These are phyloP conservation scores for Corythornis cristatus DNA, from an alignment of 2,113 vertebrate species.

Conservation along the genomic window DNA sequence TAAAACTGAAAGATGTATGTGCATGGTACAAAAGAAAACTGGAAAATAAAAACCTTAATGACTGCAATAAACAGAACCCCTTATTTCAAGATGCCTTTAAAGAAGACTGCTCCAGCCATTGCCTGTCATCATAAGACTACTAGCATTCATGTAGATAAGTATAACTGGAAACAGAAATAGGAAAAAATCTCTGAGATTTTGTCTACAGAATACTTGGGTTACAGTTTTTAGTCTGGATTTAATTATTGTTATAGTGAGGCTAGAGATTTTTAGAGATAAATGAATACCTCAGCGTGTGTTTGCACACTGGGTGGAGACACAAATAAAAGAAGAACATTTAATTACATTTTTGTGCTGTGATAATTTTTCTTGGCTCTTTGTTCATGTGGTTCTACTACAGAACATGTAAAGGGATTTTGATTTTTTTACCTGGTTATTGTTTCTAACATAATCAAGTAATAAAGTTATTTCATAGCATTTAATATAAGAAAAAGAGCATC, in stretches of 20 bases:
- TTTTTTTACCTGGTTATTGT: not conserved
- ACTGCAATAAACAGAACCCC: not conserved
- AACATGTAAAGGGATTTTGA: constrained; percentile 34
- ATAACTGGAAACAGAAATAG: constrained; percentile 67
- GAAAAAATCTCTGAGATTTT: constrained; percentile 7
- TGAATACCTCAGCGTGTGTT: constrained; percentile 53
- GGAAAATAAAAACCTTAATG: constrained; percentile 57
- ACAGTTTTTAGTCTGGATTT: constrained; percentile 67
- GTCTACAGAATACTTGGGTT: constrained; percentile 48
- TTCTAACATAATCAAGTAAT: not conserved
- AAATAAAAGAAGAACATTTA: constrained; percentile 74
- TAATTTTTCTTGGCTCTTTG: constrained; percentile 57
- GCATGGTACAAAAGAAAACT: constrained; percentile 75
- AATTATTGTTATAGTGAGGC: constrained; percentile 64
- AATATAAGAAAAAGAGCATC: not conserved
- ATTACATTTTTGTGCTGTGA: constrained; percentile 68
- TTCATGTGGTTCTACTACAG: constrained; percentile 37
- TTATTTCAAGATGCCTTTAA: not conserved
- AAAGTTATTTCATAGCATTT: not conserved
- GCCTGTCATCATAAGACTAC: constrained; percentile 45
- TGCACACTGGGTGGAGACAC: constrained; percentile 64
- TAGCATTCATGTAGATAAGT: constrained; percentile 47
- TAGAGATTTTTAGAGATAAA: constrained; percentile 53
- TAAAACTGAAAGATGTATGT: constrained; percentile 73
- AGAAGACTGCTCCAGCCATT: constrained; percentile 16